phyloP scores from a whole-genome alignment of 2,888 invertebrate species.

The Phaonia tiefii region DNA sequence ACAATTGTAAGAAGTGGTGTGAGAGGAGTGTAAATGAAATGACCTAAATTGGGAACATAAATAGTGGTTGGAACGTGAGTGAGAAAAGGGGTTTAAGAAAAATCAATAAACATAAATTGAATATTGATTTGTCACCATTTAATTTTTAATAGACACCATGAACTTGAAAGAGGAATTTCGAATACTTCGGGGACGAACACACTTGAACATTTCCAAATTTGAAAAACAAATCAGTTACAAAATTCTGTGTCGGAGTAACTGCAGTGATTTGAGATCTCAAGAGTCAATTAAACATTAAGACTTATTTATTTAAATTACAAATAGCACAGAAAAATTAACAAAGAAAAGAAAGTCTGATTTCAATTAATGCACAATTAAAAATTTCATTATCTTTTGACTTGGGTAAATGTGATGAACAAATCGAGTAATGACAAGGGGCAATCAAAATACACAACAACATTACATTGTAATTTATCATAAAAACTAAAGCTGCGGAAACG shows the following conservation, averaged over 20 bases:
- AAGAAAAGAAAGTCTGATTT: too few species aligned
- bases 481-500: not conserved
- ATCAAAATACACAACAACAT: too few species aligned
- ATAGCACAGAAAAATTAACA: too few species aligned
- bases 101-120: constrained; percentile 13
- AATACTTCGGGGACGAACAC: not conserved
- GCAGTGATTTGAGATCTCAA: constrained; percentile 20
- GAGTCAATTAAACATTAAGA: constrained; percentile 17
- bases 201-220: constrained; percentile 1
- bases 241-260: not conserved
- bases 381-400: constrained; percentile 10
- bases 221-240: not conserved
- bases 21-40: not conserved
- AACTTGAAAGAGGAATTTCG: not conserved
- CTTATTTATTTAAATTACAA: constrained; percentile 11
- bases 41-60: not conserved
- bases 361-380: constrained; percentile 31
- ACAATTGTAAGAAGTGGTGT: not conserved
- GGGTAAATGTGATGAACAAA: constrained; percentile 18
- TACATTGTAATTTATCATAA: too few species aligned
- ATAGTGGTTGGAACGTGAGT: not conserved
- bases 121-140: not conserved
- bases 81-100: not conserved
- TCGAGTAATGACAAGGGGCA: not conserved
- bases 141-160: constrained; percentile 28